Evolutionary conservation across 2,113 vertebrate genomes (phyloP).

Genomic region (Odocoileus virginianus): DNA sequence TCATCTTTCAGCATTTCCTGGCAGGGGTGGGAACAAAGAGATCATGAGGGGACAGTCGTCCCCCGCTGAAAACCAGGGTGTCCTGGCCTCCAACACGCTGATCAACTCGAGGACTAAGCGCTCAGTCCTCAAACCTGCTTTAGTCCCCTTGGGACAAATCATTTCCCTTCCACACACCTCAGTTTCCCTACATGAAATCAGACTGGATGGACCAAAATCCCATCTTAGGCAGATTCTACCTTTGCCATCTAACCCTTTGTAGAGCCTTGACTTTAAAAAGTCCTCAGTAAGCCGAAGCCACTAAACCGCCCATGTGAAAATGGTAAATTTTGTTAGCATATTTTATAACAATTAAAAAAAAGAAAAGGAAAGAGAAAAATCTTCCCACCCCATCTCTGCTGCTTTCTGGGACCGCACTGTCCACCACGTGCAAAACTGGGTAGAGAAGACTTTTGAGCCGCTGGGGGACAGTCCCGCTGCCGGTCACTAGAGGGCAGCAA

Average conservation of each 20-base stretch:
- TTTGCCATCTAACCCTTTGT: too few species aligned
- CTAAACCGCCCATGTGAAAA: neutral
- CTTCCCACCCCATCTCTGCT: neutral
- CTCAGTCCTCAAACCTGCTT: neutral
- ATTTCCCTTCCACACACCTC: neutral
- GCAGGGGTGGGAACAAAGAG: neutral
- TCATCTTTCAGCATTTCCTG: conserved; percentile 97
- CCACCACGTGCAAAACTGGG: neutral
- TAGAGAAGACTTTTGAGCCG: accelerated
- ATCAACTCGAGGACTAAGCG: accelerated
- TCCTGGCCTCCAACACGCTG: neutral
- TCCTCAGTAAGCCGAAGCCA: neutral
- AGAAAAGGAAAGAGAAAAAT: neutral
- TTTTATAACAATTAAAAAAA: neutral
- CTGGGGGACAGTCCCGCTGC: neutral
- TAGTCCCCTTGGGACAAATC: neutral
- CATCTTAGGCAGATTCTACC: neutral
- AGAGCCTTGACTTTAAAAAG: neutral
- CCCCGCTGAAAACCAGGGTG: neutral
- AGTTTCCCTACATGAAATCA: neutral
- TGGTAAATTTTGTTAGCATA: neutral
- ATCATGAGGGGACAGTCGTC: accelerated
- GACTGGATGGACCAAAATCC: neutral
- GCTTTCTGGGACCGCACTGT: neutral
- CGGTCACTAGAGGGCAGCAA: conserved; percentile 40